These are phyloP conservation scores for Eucera pruinosa DNA, from an alignment of 2,888 invertebrate species.

Conservation along the genomic window DNA sequence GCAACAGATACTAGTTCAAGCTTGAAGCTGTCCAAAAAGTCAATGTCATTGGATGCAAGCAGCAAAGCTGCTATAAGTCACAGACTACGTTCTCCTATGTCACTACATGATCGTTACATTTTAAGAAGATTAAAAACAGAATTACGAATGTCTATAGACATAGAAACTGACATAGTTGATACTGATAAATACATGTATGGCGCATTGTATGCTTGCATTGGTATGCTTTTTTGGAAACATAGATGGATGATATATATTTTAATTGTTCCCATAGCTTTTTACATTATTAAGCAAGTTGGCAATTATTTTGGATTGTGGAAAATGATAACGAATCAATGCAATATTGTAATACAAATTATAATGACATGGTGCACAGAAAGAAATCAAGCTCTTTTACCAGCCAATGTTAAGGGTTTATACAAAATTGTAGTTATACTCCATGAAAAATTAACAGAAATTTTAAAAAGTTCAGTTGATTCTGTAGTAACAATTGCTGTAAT, in stretches of 20 bases:
- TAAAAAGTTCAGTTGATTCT: conserved; percentile 92
- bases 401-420: conserved; percentile 91
- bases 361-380: conserved; percentile 88
- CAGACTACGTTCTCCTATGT: conserved; percentile 53
- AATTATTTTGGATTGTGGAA: conserved; percentile 84
- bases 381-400: conserved; percentile 89
- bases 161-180: conserved; percentile 76
- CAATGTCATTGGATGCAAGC: conserved; percentile 78
- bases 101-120: conserved; percentile 75
- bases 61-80: conserved; percentile 1
- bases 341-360: conserved; percentile 83
- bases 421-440: conserved; percentile 89
- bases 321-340: conserved; percentile 76
- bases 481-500: conserved; percentile 95
- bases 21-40: conserved; percentile 62
- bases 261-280: conserved; percentile 91
- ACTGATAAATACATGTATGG: conserved; percentile 88
- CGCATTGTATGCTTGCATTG: conserved; percentile 92
- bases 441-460: conserved; percentile 86
- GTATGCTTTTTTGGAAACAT: conserved; percentile 94
- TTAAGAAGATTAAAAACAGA: conserved; percentile 78
- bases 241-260: conserved; percentile 92
- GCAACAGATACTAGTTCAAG: background rate
- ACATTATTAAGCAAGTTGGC: conserved; percentile 86
- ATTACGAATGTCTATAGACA: conserved; percentile 77